Base-by-base conservation (phyloP, 2,113 vertebrate species). In the Sturnus vulgaris region DNA sequence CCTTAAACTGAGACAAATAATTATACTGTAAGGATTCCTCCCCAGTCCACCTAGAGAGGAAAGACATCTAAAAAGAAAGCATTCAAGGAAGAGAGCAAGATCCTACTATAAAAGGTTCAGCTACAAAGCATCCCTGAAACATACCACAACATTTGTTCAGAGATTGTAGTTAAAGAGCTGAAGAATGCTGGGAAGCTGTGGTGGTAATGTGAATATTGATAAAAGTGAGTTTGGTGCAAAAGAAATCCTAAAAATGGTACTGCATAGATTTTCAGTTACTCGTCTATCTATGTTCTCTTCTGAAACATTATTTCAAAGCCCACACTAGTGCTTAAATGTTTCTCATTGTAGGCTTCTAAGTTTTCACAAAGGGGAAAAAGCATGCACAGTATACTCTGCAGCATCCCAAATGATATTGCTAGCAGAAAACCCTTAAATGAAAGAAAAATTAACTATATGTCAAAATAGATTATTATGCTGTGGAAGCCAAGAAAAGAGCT, bases 401-500 rank as follows among this genome's bases (percentile, higher is more conserved):
- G 63, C 82, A 93, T 84, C 79, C 39, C 15, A 96, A 94, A 95
- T 56, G 59, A 65, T 87, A 88, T 52, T 96, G 76, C 68, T 80
- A 85, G 88, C 56, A 68, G 60, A 90, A 97, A 92, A 93, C 9
- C 21, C 31, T 69, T 86, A 39, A 73, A 4, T 65, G 33, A 89
- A 90, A 85, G 15, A 60, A 95, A 97, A 97, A 92, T 70, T 28
- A 95, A 71, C 46, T 64, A 2, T 79, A 88, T 66, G 92, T 96
- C 94, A 96, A 84, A 93, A 95, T 10, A 91, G 35, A 92, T 96
- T 93, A 72, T 63, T 92, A 57, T 70, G 68, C 65, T 79, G 37
- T 82, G 55, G 71, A 97, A 97, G 86, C 27, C 28, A 84, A 95
- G 81, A 72, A 93, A 65, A 91, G 96, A 97, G 19, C 21, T 91